Evolutionary conservation across 1,140 invertebrate species (phyloP).

Genomic region (Cyrtorhinus lividipennis): DNA sequence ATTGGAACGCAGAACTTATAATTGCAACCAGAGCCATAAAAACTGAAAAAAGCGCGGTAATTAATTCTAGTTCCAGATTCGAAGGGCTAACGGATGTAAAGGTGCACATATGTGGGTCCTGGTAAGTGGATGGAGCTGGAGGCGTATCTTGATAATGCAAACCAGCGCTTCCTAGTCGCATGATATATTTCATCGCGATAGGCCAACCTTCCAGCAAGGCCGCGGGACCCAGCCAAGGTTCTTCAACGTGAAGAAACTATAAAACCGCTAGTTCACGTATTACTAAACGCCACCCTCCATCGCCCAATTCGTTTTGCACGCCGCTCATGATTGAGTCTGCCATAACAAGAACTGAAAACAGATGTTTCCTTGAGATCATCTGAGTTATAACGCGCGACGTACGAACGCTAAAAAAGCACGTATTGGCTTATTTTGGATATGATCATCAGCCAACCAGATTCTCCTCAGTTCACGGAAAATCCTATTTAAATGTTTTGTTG

Average conservation of each 20-base stretch:
- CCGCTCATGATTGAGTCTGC: neutral
- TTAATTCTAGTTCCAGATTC: too few species aligned
- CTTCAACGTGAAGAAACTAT: neutral
- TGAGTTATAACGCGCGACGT: too few species aligned
- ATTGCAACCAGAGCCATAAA: too few species aligned
- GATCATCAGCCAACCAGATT: too few species aligned
- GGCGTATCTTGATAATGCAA: neutral
- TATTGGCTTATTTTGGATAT: too few species aligned
- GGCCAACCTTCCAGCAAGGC: constrained; percentile 2
- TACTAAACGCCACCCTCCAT: neutral
- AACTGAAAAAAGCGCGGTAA: too few species aligned
- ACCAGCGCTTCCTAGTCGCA: neutral
- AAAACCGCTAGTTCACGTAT: neutral
- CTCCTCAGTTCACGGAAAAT: too few species aligned
- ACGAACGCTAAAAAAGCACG: too few species aligned
- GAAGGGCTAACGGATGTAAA: too few species aligned
- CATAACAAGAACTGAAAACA: neutral
- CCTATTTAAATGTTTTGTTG: too few species aligned
- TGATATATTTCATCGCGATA: neutral
- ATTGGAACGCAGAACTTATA: too few species aligned
- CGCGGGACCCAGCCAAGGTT: constrained; percentile 2
- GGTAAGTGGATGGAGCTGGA: neutral
- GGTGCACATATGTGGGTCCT: too few species aligned
- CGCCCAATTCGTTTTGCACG: neutral
- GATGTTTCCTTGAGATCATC: neutral